These are phyloP conservation scores for Eurypyga helias DNA, from an alignment of 2,113 vertebrate species.

Conservation along the genomic window DNA sequence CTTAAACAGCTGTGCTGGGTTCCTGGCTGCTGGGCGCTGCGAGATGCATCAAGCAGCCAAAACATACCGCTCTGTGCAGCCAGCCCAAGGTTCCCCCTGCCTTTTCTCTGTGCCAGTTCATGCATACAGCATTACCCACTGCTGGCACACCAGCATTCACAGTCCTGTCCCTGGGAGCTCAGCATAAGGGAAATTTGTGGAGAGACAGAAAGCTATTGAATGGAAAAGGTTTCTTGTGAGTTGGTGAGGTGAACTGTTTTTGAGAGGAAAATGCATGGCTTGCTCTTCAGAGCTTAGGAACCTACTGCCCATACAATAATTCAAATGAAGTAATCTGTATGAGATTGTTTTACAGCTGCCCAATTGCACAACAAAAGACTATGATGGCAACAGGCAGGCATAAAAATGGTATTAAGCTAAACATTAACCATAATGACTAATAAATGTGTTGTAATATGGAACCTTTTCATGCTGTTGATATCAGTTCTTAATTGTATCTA, in stretches of 20 bases:
- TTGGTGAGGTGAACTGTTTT: neutral
- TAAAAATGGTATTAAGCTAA: slow-evolving; percentile 55
- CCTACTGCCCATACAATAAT: neutral
- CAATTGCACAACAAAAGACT: slow-evolving; percentile 56
- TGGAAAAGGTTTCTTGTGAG: neutral
- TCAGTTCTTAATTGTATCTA: slow-evolving; percentile 39
- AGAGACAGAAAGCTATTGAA: neutral
- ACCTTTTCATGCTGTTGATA: neutral
- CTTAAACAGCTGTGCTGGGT: neutral
- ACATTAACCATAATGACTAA: slow-evolving; percentile 68
- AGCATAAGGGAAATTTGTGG: neutral
- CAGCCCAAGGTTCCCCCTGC: neutral
- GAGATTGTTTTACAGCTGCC: slow-evolving; percentile 58
- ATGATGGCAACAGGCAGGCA: slow-evolving; percentile 43
- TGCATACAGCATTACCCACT: neutral
- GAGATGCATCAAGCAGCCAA: fast-evolving
- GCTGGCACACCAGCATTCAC: neutral
- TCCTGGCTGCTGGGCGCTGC: fast-evolving
- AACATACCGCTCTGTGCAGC: neutral
- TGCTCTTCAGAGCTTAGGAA: neutral
- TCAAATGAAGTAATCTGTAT: slow-evolving; percentile 39
- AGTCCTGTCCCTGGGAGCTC: neutral
- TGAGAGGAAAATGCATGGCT: neutral
- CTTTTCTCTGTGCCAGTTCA: neutral
- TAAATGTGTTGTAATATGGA: slow-evolving; percentile 50